Base-by-base conservation (phyloP, 2,888 invertebrate genomes). In the Capitulum mitella region DNA sequence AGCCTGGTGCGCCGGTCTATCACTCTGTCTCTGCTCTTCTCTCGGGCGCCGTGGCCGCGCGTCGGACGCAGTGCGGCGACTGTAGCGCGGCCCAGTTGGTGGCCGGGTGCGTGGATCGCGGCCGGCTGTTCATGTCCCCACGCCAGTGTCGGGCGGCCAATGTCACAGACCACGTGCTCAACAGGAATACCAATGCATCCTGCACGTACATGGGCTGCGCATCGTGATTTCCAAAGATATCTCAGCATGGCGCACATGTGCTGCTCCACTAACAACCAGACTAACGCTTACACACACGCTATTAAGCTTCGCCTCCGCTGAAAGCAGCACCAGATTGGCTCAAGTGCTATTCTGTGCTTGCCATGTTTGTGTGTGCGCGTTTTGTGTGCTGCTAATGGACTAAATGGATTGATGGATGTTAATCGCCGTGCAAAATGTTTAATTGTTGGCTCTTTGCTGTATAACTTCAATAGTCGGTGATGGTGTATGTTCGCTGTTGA, bases 221-320 rank as follows among this genome's bases (percentile, higher is more conserved):
- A 34, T 64, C 34, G 14, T 34, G 64, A 34, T 64, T 34, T 26
- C n/a, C 6, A 58, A 10, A 16, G 32, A 14, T 32, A 12, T 34
- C 0, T 34, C 14, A 26, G 64, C 64, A 64, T 64, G 64, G 34
- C 64, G 64, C 34, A 14, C 29, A 19, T n/a, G 58, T 34, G 32
- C 14, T 64, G 64, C 34, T 64, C 64, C 64, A 64, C 32, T 19
- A 34, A 64, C 34, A 3, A 34, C 14, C 34, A 5, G 34, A 64
- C 64, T 64, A 64, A 64, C 64, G 64, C 64, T 64, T 34, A 34
- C 34, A 34, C 64, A 64, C 64, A 64, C 64, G 34, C 64, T 64
- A 32, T 16, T 26, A 6, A 10, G 64, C 58, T 58, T 64, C 5
- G 64, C 29, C 64, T 34, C 34, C 19, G 34, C 34, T 34, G 64